Evolutionary conservation across 1,140 invertebrate species (phyloP), one percentile per base, ranked within the genome.

Genomic region (Bombyx mandarina): DNA sequence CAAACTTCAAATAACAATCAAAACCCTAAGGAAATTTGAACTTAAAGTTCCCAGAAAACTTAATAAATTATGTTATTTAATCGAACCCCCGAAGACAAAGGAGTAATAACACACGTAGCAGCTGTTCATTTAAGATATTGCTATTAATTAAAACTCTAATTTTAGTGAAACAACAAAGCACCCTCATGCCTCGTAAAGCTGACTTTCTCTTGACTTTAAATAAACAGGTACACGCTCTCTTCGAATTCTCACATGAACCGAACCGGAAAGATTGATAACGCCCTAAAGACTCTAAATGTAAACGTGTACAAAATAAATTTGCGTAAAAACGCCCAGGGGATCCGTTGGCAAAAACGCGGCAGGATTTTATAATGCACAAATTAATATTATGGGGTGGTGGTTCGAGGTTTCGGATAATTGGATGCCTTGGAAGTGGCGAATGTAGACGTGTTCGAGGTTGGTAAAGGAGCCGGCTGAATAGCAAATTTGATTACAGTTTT

Each of bases 271-370:
- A 61, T 56, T 56, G 51, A 61, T 61, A 53, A 45, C 59, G 43
- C 54, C 51, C 59, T 0, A 56, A 61, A 57, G 54, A 57, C 59
- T 61, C 46, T 52, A 47, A 61, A 57, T 57, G 54, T 57, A 49
- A 57, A 45, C 51, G 54, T 49, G 47, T 51, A 56, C 45, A 26
- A 61, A 57, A 61, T 61, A 61, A 57, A 61, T 61, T 61, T 53
- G 26, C 6, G 45, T 52, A 61, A 56, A 61, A 57, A 52, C 51
- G 22, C 49, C 56, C 59, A 35, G 10, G 51, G 59, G 59, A 61
- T 51, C 22, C 47, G 10, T 43, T n/a, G 47, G 47, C n/a, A 56
- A 50, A 59, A 53, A 53, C 52, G 52, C 52, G 35, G 43, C 10
- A 35, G 10, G 52, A 35, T 12, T 53, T 52, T 51, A 51, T 51